Conservation (phyloP, 2,797 vertebrate species). For the Rhodeus uyekii region DNA sequence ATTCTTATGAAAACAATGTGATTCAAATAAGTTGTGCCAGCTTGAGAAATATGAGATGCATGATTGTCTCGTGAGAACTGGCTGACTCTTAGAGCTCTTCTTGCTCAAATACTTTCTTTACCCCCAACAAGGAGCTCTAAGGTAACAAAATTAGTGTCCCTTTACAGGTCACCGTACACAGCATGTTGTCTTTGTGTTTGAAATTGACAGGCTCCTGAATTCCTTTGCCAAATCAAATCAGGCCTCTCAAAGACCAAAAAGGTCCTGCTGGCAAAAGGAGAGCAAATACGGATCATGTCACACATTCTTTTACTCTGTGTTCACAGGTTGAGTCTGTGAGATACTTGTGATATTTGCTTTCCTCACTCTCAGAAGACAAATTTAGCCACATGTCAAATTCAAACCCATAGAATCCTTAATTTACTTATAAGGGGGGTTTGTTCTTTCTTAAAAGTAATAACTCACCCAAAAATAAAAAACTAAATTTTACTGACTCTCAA, state of each 20-base stretch:
- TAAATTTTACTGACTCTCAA: too few species aligned
- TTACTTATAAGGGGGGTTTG: not conserved
- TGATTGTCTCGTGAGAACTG: slow-evolving; percentile 45
- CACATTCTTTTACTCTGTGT: slow-evolving; percentile 22
- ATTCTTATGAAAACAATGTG: slow-evolving; percentile 52
- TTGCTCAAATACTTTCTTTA: slow-evolving; percentile 63
- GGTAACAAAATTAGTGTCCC: slow-evolving; percentile 49
- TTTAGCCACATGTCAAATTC: slow-evolving; percentile 15
- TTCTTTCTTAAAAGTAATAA: not conserved
- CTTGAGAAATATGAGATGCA: slow-evolving; percentile 50
- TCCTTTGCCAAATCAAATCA: slow-evolving; percentile 49
- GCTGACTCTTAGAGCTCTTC: slow-evolving; percentile 31
- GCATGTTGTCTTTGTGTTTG: slow-evolving; percentile 44
- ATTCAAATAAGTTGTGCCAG: slow-evolving; percentile 53
- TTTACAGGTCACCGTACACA: slow-evolving; percentile 40
- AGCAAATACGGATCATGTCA: slow-evolving; percentile 33
- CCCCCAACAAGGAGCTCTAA: slow-evolving; percentile 57
- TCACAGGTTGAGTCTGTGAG: slow-evolving; percentile 27
- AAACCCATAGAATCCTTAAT: not conserved
- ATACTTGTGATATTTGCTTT: slow-evolving; percentile 41
- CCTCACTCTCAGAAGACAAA: not conserved
- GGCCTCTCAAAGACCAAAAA: slow-evolving; percentile 49
- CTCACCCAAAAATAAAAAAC: not conserved
- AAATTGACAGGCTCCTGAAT: slow-evolving; percentile 43
- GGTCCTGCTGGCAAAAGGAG: slow-evolving; percentile 58